These are phyloP conservation scores for Sebastiscus tertius DNA, from an alignment of 2,797 vertebrate species.

Conservation along the genomic window DNA sequence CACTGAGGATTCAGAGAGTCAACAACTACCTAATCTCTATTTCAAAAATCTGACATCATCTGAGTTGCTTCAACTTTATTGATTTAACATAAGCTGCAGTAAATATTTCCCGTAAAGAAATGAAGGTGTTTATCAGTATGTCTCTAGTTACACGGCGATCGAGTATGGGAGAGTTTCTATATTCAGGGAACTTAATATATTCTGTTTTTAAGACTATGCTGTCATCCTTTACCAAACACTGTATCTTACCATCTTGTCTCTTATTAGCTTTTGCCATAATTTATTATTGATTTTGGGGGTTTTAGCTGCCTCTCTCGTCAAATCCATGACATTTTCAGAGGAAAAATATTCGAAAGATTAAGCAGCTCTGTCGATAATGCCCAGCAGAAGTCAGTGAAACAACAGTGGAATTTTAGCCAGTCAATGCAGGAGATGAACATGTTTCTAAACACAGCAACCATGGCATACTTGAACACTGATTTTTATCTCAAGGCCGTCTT, in stretches of 20 bases:
- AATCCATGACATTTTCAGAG: slow-evolving; percentile 72
- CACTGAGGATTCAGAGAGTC: background rate
- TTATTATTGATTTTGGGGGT: slow-evolving; percentile 67
- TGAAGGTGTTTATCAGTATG: background rate
- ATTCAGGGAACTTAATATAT: background rate
- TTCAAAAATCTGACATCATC: background rate
- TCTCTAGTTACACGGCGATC: background rate
- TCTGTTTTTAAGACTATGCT: background rate
- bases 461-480: slow-evolving; percentile 26
- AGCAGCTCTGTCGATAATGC: slow-evolving; percentile 49
- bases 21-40: background rate
- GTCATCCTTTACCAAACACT: background rate
- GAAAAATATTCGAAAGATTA: slow-evolving; percentile 64
- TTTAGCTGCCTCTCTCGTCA: slow-evolving; percentile 54
- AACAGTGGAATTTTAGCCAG: slow-evolving; percentile 26
- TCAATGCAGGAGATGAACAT: slow-evolving; percentile 27
- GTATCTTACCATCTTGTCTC: slow-evolving; percentile 29
- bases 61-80: background rate
- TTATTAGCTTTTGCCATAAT: slow-evolving; percentile 62
- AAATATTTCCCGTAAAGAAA: background rate
- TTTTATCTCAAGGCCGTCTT: slow-evolving; percentile 45
- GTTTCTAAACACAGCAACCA: slow-evolving; percentile 22
- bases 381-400: slow-evolving; percentile 42
- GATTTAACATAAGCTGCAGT: background rate
- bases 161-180: background rate